Base-by-base conservation (phyloP, 2,888 invertebrate species). In the Drosophila rubida region DNA sequence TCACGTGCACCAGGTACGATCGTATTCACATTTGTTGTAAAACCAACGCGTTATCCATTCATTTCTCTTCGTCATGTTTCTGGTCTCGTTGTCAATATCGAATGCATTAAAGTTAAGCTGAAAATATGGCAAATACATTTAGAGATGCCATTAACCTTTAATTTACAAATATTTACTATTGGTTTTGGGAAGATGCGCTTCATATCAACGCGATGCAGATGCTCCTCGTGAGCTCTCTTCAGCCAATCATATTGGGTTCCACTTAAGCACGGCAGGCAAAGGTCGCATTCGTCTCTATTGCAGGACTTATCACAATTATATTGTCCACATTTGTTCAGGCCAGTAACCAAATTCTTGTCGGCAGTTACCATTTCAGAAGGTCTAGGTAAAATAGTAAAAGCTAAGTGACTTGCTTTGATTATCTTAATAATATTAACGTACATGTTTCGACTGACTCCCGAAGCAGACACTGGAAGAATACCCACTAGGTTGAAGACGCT, bases 11-110 rank as follows among this genome's bases (percentile, higher is more conserved):
- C 97, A 98, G 27, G 94, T 93, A 3, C 91, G 76, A 87, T 98
- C 97, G 66, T 94, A 92, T 74, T 95, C 93, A 90, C 98, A 99
- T 93, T 98, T 98, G 49, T 96, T 97, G 91, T 95, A 94, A 91
- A 96, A 97, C 98, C 98, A 99, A 66, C 95, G 92, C 50, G 95
- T 93, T 90, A 97, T 94, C 68, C 97, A 92, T 89, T 94, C 94
- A 92, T 98, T 98, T 71, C 93, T 94, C 42, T 93, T 90, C 4
- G 94, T 94, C 65, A 96, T 93, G 25, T 93, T 92, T 55, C 93
- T 93, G 13, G 94, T 84, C 75, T 93, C 86, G 72, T 92, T 90
- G 14, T 89, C 80, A 49, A 90, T 63, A 66, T 92, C 88, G 19
- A 92, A 90, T 2, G 50, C 65, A 8, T 58, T 42, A 14, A 72